Percentiles rank a stretch among this genome's conserved stretches.
phyloP scores from a whole-genome alignment of 2,113 vertebrate genomes.

The Nothocercus nigrocapillus region DNA sequence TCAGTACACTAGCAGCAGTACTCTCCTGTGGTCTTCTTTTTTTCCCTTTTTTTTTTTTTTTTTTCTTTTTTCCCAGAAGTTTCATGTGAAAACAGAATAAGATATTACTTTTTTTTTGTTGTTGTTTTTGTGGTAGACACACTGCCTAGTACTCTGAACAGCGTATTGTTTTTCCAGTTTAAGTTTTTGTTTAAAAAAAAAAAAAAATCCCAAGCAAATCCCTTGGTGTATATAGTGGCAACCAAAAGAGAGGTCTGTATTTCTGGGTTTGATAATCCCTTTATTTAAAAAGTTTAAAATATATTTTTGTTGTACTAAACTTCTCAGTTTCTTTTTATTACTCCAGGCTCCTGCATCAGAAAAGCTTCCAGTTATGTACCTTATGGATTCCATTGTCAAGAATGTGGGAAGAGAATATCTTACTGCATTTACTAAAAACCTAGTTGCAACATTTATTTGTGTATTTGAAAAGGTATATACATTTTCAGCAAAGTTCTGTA shows the following conservation, averaged over 20 bases:
- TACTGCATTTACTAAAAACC: slow-evolving; percentile 99
- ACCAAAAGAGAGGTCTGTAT: slow-evolving; percentile 75
- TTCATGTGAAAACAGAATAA: neutral
- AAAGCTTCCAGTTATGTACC: slow-evolving; percentile 99
- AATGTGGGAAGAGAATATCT: slow-evolving; percentile 99
- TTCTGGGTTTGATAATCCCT: slow-evolving; percentile 73
- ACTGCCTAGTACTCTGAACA: slow-evolving; percentile 39
- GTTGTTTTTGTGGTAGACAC: slow-evolving; percentile 35
- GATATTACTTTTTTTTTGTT: neutral
- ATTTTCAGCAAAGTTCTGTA: slow-evolving; percentile 77
- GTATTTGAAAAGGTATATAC: slow-evolving; percentile 99
- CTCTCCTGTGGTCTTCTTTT: slow-evolving; percentile 37
- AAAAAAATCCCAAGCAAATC: slow-evolving; percentile 18
- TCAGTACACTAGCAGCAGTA: slow-evolving; percentile 21
- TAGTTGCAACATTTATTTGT: slow-evolving; percentile 99
- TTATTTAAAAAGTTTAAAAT: slow-evolving; percentile 60
- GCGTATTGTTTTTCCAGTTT: slow-evolving; percentile 19
- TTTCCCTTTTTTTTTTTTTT: neutral
- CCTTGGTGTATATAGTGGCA: slow-evolving; percentile 66
- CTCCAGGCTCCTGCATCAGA: slow-evolving; percentile 93
- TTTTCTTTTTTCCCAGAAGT: neutral
- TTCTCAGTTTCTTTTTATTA: slow-evolving; percentile 98
- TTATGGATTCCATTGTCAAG: slow-evolving; percentile 99
- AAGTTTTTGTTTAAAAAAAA: slow-evolving; percentile 41
- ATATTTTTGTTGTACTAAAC: slow-evolving; percentile 91